Percentiles rank a stretch among this genome's conserved stretches.
phyloP scores from a whole-genome alignment of 2,888 invertebrate genomes.

The Pammene aurita region DNA sequence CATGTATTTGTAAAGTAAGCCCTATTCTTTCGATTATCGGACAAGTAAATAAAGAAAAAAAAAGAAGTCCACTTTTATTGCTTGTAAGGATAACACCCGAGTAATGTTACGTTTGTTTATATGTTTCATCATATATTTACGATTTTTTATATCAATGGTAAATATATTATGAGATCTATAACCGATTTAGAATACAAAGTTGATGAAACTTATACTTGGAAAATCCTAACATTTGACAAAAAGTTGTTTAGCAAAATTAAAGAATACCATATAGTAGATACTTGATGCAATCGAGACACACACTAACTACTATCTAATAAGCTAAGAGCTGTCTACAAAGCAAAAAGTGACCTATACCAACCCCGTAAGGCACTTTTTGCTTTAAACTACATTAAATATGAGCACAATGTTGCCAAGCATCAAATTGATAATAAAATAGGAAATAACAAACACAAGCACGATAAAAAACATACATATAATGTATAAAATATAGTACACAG shows the following conservation, averaged over 20 bases:
- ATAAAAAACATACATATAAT: slow-evolving; percentile 57
- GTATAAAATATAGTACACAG: slow-evolving; percentile 46
- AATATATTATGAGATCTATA: too few species aligned
- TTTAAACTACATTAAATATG: slow-evolving; percentile 69
- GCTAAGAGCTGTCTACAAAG: slow-evolving; percentile 77
- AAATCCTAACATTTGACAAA: background rate
- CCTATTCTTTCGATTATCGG: too few species aligned
- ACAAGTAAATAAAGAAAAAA: too few species aligned
- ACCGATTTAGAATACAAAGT: background rate
- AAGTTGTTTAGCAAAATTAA: slow-evolving; percentile 40
- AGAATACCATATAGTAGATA: slow-evolving; percentile 42
- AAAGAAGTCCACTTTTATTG: too few species aligned
- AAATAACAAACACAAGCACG: slow-evolving; percentile 78
- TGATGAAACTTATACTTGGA: background rate
- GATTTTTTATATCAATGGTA: too few species aligned
- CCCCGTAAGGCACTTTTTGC: slow-evolving; percentile 67
- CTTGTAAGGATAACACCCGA: too few species aligned
- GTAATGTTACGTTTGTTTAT: too few species aligned
- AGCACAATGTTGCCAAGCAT: slow-evolving; percentile 84
- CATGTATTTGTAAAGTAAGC: too few species aligned
- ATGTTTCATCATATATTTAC: too few species aligned
- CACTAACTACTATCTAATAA: slow-evolving; percentile 72
- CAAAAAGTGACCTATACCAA: slow-evolving; percentile 66
- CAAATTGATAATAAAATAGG: slow-evolving; percentile 80
- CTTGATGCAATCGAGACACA: slow-evolving; percentile 64